A percentile compares a stretch with the other conserved stretches of the same genome.
Evolutionary conservation across 2,113 vertebrate species (phyloP).

Genomic region (Hemiprocne comata): DNA sequence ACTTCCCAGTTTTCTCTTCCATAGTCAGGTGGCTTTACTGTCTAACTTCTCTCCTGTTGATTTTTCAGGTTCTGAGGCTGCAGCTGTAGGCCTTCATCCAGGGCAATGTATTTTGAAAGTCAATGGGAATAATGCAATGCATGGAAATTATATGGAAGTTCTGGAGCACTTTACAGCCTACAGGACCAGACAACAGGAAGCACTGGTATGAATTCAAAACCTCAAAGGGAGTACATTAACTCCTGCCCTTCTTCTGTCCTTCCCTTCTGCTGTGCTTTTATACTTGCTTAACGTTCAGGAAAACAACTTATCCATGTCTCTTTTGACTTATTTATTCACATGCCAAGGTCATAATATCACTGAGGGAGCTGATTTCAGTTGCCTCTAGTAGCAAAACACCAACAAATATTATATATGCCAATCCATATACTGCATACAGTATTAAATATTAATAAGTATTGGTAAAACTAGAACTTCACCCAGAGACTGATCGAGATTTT

Average conservation of each 20-base stretch:
- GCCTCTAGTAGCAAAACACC: not conserved
- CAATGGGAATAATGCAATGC: constrained; percentile 86
- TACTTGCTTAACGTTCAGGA: not conserved
- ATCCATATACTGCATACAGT: not conserved
- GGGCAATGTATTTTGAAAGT: constrained; percentile 95
- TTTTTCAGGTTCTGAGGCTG: constrained; percentile 87
- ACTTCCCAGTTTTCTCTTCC: not conserved
- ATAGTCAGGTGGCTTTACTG: not conserved
- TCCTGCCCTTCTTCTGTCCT: not conserved
- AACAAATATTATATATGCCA: not conserved
- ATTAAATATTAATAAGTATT: not conserved
- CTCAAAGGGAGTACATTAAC: not conserved
- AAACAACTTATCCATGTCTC: not conserved
- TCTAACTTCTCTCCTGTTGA: not conserved
- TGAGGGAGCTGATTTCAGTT: not conserved
- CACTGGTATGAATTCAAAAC: constrained; percentile 65
- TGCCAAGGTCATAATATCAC: not conserved
- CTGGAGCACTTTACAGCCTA: constrained; percentile 92
- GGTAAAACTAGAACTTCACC: not conserved
- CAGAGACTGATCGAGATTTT: not conserved
- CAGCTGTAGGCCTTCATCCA: constrained; percentile 86
- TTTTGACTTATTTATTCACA: not conserved
- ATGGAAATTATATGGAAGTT: constrained; percentile 81
- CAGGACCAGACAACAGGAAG: constrained; percentile 78
- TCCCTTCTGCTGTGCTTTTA: not conserved